Percentiles rank a stretch among this genome's conserved stretches.
Conservation (phyloP, 2,797 vertebrate genomes). For the Calcarius lapponicus region DNA sequence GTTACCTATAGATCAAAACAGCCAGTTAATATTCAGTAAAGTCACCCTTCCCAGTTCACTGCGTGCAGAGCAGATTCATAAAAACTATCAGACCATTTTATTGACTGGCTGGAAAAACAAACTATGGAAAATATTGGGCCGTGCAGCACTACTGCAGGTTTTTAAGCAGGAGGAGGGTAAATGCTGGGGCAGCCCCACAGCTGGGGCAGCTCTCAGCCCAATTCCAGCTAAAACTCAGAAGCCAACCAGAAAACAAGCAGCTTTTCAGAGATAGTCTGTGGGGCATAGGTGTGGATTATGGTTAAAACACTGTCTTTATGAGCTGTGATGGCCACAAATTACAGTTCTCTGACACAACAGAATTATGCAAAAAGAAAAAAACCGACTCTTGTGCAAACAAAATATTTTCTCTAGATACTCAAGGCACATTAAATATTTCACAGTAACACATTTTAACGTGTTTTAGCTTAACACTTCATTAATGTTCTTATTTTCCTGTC, state of each 20-base stretch:
- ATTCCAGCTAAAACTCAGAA: background rate
- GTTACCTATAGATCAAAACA: background rate
- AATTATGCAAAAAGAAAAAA: background rate
- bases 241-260: background rate
- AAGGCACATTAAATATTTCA: background rate
- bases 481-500: background rate
- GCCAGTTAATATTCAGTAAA: background rate
- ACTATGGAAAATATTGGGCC: background rate
- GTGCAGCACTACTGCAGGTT: background rate
- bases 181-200: background rate
- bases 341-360: background rate
- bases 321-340: background rate
- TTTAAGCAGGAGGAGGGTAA: background rate
- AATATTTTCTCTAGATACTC: background rate
- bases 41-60: background rate
- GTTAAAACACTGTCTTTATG: background rate
- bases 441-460: background rate
- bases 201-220: background rate
- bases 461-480: background rate
- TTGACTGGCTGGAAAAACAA: background rate
- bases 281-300: too few species aligned
- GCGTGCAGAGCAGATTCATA: background rate
- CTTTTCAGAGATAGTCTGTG: background rate
- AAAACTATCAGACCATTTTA: background rate
- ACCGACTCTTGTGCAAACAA: rapidly evolving